Evolutionary conservation across 2,113 vertebrate genomes (phyloP).

Genomic region (Callorhinus ursinus): DNA sequence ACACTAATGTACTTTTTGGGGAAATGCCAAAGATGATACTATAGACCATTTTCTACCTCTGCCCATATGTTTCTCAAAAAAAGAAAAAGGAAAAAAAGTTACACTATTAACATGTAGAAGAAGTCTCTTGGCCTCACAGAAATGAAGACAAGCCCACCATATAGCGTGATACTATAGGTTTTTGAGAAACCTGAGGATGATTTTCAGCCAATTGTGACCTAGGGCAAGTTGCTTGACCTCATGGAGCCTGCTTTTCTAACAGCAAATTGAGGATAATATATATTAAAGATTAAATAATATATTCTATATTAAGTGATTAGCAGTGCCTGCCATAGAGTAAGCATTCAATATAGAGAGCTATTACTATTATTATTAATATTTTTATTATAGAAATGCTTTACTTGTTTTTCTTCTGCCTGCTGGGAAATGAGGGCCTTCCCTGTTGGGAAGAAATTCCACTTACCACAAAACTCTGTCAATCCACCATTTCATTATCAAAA

Average conservation of each 20-base stretch:
- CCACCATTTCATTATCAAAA: background rate
- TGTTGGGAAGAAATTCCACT: background rate
- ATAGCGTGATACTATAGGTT: background rate
- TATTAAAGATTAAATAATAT: background rate
- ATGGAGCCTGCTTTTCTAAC: background rate
- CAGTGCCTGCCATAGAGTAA: background rate
- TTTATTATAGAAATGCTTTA: background rate
- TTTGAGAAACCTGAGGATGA: background rate
- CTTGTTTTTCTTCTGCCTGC: background rate
- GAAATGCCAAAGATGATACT: slow-evolving; percentile 54
- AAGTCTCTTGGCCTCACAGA: background rate
- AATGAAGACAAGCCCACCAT: background rate
- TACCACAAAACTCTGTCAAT: background rate
- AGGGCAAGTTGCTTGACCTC: background rate
- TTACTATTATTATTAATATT: background rate
- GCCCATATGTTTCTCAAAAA: background rate
- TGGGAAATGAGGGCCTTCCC: background rate
- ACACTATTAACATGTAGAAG: background rate
- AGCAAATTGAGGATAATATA: background rate
- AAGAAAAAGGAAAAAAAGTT: background rate
- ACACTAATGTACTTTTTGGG: slow-evolving; percentile 59
- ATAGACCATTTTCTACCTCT: background rate
- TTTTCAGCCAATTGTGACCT: background rate
- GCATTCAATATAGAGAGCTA: background rate
- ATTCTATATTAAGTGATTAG: background rate